phyloP scores from a whole-genome alignment of 2,113 vertebrate genomes.

The Tichodroma muraria region DNA sequence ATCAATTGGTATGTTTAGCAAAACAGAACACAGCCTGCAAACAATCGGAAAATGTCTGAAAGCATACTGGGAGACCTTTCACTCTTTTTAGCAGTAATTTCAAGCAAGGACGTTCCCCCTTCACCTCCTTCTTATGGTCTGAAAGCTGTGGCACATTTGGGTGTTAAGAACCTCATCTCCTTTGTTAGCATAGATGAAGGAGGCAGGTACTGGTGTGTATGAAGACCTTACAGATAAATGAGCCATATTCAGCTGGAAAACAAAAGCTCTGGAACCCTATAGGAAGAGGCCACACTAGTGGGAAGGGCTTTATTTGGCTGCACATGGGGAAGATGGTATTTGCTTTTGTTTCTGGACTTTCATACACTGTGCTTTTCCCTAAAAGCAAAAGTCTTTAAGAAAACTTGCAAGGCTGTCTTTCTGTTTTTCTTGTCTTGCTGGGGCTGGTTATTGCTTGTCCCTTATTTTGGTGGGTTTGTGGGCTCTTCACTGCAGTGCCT shows the following conservation, averaged over 20 bases:
- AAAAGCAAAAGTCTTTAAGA: background rate
- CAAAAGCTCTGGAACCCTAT: background rate
- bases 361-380: background rate
- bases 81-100: background rate
- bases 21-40: background rate
- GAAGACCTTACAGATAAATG: background rate
- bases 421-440: background rate
- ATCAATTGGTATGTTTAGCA: background rate
- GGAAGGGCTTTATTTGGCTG: background rate
- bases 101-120: accelerated
- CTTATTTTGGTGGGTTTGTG: background rate
- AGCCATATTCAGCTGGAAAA: background rate
- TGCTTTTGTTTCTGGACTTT: background rate
- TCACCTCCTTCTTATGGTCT: background rate
- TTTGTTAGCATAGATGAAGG: background rate
- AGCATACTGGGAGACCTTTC: background rate
- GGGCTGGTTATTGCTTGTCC: background rate
- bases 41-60: background rate
- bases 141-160: background rate
- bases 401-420: background rate
- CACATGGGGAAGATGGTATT: background rate
- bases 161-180: background rate
- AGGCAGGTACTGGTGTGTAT: background rate
- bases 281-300: background rate
- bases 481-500: background rate